Base-by-base conservation (phyloP, 2,888 invertebrate genomes). In the Watsonalla binaria region DNA sequence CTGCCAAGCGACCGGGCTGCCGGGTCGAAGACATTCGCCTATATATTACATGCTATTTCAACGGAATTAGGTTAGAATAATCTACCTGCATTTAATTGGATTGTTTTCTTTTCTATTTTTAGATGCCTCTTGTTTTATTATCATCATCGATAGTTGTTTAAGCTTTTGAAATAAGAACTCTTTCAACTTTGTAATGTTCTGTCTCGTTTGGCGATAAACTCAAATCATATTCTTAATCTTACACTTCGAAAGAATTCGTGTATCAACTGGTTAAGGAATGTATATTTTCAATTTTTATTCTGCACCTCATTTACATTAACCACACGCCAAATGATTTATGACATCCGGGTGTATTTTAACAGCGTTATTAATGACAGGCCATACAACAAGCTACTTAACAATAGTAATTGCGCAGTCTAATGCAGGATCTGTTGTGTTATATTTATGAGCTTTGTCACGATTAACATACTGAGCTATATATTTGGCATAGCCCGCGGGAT, bases 1-100 rank as follows among this genome's bases (percentile, higher is more conserved):
- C 66, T 67, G 67, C 72, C 68, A 61, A 54, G 56, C 54, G 63
- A 64, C 65, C 61, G 63, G 56, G 55, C 54, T 59, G 55, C 57
- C 55, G 58, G 61, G 47, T 61, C 60, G 59, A 63, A 62, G 63
- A 62, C 55, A 51, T 51, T 57, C 53, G 46, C 48, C 58, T 33
- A 35, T 49, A 48, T 35, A 49, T 37, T 5, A 37, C 37, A 15
- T 33, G 15, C 37, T 37, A 37, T 37, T 49, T 13, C 37, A 37
- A 37, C 37, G 37, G 14, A 49, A 39, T 39, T 49, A 7, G 49
- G 49, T 39, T 49, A 15, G 9, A 39, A 49, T 37, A 37, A 49
- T 11, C 5, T 8, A 11, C 42, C 42, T 42, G 42, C 42, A 11
- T 8, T 42, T 42, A 11, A 42, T 42, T 42, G 11, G 11, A 2